Evolutionary conservation across 1,140 invertebrate species (phyloP), one percentile per base, ranked within the genome.

Genomic region (Homarus americanus): DNA sequence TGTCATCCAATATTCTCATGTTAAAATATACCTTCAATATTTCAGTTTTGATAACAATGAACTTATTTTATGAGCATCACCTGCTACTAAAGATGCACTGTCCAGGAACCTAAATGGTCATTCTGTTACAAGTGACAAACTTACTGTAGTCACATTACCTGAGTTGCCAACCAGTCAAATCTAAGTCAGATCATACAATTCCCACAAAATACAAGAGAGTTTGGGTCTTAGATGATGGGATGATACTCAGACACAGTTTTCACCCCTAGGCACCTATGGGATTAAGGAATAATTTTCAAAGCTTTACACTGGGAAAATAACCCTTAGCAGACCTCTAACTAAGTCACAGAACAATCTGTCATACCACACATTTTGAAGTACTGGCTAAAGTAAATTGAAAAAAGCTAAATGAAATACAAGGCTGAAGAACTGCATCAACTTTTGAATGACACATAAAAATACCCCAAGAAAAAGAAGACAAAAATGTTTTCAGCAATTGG

Each of bases 211-310:
- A 41, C 49, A 69, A 69, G 66, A 36, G 72, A 44, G 66, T 41
- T 73, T 44, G 72, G 34, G 72, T 44, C 24, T 32, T 66, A 73
- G 41, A 44, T 44, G 69, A 7, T 28, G 24, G 69, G 83, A 38
- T 36, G 17, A 15, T 86, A 73, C 44, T 69, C 28, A 32, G 34
- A 40, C 15, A 72, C 53, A 44, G 83, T 86, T 72, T 49, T 86
- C 83, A 73, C 49, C 63, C 41, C 72, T 75, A 86, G 83, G 83
- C 83, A 86, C 83, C 83, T 86, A 49, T 86, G 83, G 83, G 83
- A 86, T 75, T 86, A 40, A 86, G 72, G 44, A 86, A 73, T 86
- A 36, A 53, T 32, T 58, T 36, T 82, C 78, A 63, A 82, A 82
- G 79, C 34, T 63, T 53, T 58, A 82, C 79, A 82, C 53, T 36